Evolutionary conservation across 1,140 invertebrate species (phyloP).

Genomic region (Fopius arisanus): DNA sequence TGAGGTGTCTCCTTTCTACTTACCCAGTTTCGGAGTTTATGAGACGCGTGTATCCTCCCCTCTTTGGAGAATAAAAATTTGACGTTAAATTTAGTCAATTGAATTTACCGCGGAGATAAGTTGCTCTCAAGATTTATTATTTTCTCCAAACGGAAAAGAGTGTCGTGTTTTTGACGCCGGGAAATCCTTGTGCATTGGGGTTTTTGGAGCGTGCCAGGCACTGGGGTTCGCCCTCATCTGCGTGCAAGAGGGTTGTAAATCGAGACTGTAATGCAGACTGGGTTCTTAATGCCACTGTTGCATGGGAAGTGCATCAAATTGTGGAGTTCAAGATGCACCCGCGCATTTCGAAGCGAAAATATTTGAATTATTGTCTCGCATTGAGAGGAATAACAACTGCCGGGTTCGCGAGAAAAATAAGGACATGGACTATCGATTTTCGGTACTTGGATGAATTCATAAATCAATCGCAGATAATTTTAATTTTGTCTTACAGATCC

Average conservation of each 20-base stretch:
- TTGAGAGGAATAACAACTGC: too few relatives aligned
- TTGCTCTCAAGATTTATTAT: too few relatives aligned
- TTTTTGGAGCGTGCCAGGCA: constrained; percentile 14
- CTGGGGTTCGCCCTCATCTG: constrained; percentile 9
- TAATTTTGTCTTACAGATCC: too few relatives aligned
- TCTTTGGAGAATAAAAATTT: too few relatives aligned
- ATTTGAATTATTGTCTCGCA: background rate
- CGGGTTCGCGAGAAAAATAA: too few relatives aligned
- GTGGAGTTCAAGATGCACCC: background rate
- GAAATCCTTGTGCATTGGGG: background rate
- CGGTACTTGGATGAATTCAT: too few relatives aligned
- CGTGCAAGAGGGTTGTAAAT: constrained; percentile 30
- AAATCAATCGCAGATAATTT: too few relatives aligned
- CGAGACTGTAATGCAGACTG: constrained; percentile 14
- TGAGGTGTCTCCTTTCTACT: background rate
- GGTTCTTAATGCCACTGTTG: constrained; percentile 25
- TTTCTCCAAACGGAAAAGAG: background rate
- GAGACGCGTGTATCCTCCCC: background rate
- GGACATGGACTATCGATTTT: too few relatives aligned
- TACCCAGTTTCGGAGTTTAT: background rate
- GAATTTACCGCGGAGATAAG: too few relatives aligned
- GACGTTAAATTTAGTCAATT: too few relatives aligned
- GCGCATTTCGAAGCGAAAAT: background rate
- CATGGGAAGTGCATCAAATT: constrained; percentile 26
- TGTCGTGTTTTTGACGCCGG: background rate